Evolutionary conservation across 2,797 vertebrate species (phyloP), one percentile per base, ranked within the genome.

Genomic region (Melanogrammus aeglefinus): DNA sequence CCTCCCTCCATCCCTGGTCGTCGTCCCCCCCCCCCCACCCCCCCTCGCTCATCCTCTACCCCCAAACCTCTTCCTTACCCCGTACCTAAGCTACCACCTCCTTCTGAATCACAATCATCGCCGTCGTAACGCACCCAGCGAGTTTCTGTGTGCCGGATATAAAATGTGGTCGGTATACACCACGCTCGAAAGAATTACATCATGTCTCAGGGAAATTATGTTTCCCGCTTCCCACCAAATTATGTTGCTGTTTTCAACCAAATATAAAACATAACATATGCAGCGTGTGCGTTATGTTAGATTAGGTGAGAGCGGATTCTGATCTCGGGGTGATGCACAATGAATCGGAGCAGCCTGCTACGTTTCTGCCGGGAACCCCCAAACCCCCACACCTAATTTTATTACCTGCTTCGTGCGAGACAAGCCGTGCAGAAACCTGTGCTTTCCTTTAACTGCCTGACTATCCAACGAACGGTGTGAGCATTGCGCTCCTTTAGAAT

Each of bases 1-100:
- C 74, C 69, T 76, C 35, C 81, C 78, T 80, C 41, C 77, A 81
- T 80, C 72, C 74, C 24, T 41, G 9, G 21, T 36, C 35, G 29
- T 79, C 70, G 2, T 27, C 41, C 77, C 79, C n/a, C 74, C 71
- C 29, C 29, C 29, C 29, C 76, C 66, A 24, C 39, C 39, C 70
- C 75, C 57, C 35, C 9, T 24, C 35, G 36, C 24, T 18, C 66
- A 57, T 44, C 31, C 38, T 71, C 21, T 47, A 14, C 47, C 47
- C 47, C 47, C 4, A 0, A 51, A 41, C 39, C 44, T 16, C 47
- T 18, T 3, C 47, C 79, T 83, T 74, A 73, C 74, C 82, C 75
- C 21, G 14, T 82, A 78, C 33, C 82, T 33, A 57, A 83, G 74
- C 70, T 9, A 7, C 33, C 76, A n/a, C 51, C 51, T 63, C 51